A percentile compares a stretch with the other conserved stretches of the same genome.
Conservation (phyloP, 92 coral and sea anemone genomes). For the Virgularia gustaviana region DNA sequence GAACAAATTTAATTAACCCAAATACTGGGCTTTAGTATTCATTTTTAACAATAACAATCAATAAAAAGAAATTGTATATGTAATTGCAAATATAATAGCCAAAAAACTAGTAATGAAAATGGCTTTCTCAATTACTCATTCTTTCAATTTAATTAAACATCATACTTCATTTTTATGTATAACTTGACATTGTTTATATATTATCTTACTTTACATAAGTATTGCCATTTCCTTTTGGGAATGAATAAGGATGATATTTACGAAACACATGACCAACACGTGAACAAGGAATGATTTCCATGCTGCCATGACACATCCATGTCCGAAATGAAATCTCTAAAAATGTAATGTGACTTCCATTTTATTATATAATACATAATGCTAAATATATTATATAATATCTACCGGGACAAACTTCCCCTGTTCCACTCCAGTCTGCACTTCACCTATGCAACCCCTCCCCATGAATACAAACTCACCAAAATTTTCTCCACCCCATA, state of each 20-base stretch:
- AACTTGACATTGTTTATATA: neutral
- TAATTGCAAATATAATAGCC: no score
- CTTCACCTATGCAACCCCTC: neutral
- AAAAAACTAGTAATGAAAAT: no score
- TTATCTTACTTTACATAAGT: conserved; percentile 90
- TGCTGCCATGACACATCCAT: conserved; percentile 96
- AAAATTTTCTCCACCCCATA: conserved; percentile 99
- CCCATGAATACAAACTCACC: conserved; percentile 52
- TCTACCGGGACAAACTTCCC: neutral
- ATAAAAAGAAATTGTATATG: no score
- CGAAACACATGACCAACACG: conserved; percentile 98
- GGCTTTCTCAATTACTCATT: no score
- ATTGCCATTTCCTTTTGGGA: conserved; percentile 95
- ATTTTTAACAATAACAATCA: no score
- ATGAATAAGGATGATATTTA: conserved; percentile 89
- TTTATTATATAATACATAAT: neutral
- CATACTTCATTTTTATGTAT: neutral
- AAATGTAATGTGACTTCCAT: neutral
- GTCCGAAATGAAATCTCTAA: conserved; percentile 95
- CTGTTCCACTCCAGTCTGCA: neutral
- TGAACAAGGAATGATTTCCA: conserved; percentile 99
- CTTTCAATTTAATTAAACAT: no score
- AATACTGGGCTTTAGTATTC: no score
- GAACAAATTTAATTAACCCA: no score
- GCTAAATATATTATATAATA: neutral